Percentiles rank a stretch among this genome's conserved stretches.
phyloP scores from a whole-genome alignment of 2,888 invertebrate genomes.

The Acrobeloides nanus region DNA sequence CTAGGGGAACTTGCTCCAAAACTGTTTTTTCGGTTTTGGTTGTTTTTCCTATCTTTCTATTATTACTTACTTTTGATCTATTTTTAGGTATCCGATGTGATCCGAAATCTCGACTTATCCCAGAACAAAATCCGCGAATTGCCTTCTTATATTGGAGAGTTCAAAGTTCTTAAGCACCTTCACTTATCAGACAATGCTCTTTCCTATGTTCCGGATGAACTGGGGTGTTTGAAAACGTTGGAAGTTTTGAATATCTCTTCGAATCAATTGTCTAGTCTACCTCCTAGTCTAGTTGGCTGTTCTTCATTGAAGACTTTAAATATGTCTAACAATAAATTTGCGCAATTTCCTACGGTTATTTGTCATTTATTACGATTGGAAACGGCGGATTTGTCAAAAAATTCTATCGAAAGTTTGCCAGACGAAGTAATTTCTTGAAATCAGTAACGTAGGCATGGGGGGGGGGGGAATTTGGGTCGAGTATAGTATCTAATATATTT shows the following conservation, averaged over 20 bases:
- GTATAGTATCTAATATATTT: no score
- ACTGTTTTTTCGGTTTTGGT: background rate
- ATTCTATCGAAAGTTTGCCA: constrained; percentile 73
- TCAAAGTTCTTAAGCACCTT: constrained; percentile 58
- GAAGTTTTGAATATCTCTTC: constrained; percentile 57
- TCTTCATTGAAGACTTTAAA: constrained; percentile 59
- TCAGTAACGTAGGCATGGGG: no score
- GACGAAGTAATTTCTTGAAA: constrained; percentile 34
- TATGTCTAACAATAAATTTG: constrained; percentile 69
- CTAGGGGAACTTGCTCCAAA: no score
- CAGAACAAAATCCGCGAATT: constrained; percentile 72
- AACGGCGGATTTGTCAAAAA: constrained; percentile 73
- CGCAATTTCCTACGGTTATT: constrained; percentile 63
- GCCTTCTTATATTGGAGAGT: constrained; percentile 58
- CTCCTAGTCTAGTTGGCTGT: constrained; percentile 55
- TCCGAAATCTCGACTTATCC: constrained; percentile 84
- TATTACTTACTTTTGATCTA: constrained; percentile 1
- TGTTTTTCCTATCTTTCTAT: background rate
- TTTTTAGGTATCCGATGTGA: constrained; percentile 56
- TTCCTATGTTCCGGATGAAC: constrained; percentile 54
- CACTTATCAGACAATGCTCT: constrained; percentile 60
- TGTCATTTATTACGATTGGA: constrained; percentile 59
- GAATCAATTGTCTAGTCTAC: constrained; percentile 56
- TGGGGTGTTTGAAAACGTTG: constrained; percentile 58
- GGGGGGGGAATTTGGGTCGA: no score